phyloP scores from a whole-genome alignment of 1,140 invertebrate species.

The Phenacoccus solenopsis region DNA sequence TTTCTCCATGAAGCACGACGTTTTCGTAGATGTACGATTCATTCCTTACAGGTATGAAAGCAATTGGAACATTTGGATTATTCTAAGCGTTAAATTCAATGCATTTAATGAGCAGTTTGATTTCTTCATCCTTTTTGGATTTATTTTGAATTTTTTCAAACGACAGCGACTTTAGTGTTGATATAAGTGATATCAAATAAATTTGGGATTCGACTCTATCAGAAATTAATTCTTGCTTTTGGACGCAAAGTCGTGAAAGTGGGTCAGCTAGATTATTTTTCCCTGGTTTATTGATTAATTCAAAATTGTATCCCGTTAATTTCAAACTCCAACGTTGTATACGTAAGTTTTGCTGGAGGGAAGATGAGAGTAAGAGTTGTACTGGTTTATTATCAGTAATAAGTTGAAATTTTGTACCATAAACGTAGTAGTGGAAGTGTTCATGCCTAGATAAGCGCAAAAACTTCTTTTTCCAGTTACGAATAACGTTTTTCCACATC shows the following conservation, averaged over 20 bases:
- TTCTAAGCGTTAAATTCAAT: no score
- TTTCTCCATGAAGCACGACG: constrained; percentile 23
- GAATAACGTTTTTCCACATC: constrained; percentile 29
- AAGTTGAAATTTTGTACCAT: constrained; percentile 9
- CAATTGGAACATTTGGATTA: no score
- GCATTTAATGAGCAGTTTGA: no score
- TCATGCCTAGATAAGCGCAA: constrained; percentile 33
- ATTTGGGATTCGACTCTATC: no score
- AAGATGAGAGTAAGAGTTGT: constrained; percentile 21
- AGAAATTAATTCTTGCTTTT: no score
- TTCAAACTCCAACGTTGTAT: constrained; percentile 23
- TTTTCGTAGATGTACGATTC: background rate
- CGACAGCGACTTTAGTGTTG: background rate
- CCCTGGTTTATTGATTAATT: background rate
- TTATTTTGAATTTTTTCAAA: background rate
- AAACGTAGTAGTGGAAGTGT: constrained; percentile 32
- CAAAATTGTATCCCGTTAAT: constrained; percentile 8
- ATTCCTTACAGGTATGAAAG: background rate
- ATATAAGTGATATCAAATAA: no score
- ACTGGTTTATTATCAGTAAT: constrained; percentile 18
- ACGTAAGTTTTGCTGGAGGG: constrained; percentile 25
- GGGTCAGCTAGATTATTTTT: constrained; percentile 16
- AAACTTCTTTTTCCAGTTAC: constrained; percentile 36
- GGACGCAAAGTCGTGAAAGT: background rate
- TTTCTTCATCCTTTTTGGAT: background rate